These are phyloP conservation scores for Kryptolebias marmoratus DNA, from an alignment of 2,113 vertebrate species.

Conservation along the genomic window DNA sequence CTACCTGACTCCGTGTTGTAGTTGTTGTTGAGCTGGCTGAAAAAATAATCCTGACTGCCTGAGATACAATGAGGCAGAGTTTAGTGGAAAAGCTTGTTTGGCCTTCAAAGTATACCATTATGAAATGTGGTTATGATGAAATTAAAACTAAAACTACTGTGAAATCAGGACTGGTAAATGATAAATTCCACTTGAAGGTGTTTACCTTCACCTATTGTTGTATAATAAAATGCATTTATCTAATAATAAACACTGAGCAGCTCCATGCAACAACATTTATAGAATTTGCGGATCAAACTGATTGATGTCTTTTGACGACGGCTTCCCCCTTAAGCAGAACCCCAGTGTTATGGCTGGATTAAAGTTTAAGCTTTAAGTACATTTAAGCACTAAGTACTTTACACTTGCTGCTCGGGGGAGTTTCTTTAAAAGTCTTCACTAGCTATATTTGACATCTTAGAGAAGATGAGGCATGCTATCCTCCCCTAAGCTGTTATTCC, in stretches of 20 bases:
- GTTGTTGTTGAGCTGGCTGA: not conserved
- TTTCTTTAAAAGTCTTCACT: constrained; percentile 44
- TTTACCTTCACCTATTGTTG: too few species aligned
- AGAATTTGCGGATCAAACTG: constrained; percentile 10
- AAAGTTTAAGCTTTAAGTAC: constrained; percentile 59
- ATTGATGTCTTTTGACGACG: constrained; percentile 46
- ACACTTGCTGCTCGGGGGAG: constrained; percentile 51
- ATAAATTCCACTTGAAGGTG: not conserved
- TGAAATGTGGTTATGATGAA: not conserved
- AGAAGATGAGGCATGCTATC: constrained; percentile 15
- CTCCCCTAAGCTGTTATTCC: constrained; percentile 17
- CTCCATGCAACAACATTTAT: not conserved
- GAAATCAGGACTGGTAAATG: not conserved
- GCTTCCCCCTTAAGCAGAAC: constrained; percentile 27
- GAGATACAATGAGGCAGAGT: not conserved
- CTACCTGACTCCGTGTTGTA: not conserved
- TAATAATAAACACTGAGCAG: not conserved
- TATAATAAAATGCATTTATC: not conserved
- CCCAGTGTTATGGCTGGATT: constrained; percentile 51
- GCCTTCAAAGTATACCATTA: not conserved
- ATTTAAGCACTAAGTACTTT: constrained; percentile 57
- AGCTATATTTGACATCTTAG: constrained; percentile 44
- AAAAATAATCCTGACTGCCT: not conserved
- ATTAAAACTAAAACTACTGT: not conserved
- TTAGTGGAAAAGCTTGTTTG: not conserved